These are phyloP conservation scores for Rotaria socialis DNA, from an alignment of 2,888 invertebrate species.

Conservation along the genomic window DNA sequence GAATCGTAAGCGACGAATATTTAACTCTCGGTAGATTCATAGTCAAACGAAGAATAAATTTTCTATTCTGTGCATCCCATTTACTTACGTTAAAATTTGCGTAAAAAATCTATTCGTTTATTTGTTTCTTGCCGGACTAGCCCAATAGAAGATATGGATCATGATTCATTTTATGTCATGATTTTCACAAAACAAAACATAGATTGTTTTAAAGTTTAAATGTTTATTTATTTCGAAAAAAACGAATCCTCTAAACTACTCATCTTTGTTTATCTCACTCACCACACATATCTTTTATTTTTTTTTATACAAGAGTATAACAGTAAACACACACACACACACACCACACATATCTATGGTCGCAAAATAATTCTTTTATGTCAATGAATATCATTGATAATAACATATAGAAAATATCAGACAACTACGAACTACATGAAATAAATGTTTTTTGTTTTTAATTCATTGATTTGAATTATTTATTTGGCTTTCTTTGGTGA, in stretches of 20 bases:
- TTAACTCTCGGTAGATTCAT: too few species aligned
- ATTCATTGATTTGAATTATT: neutral
- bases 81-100: too few species aligned
- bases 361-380: neutral
- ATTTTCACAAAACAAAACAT: too few species aligned
- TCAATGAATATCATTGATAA: neutral
- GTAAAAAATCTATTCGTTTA: too few species aligned
- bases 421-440: slow-evolving; percentile 6
- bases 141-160: too few species aligned
- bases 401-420: neutral
- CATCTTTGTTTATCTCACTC: neutral
- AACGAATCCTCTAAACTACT: neutral
- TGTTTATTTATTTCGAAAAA: neutral
- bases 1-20: too few species aligned
- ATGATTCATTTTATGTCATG: too few species aligned
- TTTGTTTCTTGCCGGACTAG: too few species aligned
- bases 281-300: neutral
- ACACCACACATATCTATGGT: neutral
- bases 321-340: neutral
- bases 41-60: too few species aligned
- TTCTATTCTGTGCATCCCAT: too few species aligned
- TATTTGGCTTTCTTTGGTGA: neutral
- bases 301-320: neutral
- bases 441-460: neutral
- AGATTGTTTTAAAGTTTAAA: neutral